A percentile compares a stretch with the other conserved stretches of the same genome.
These are phyloP conservation scores for Ectemnius continuus DNA, from an alignment of 2,888 invertebrate genomes.

Conservation along the genomic window DNA sequence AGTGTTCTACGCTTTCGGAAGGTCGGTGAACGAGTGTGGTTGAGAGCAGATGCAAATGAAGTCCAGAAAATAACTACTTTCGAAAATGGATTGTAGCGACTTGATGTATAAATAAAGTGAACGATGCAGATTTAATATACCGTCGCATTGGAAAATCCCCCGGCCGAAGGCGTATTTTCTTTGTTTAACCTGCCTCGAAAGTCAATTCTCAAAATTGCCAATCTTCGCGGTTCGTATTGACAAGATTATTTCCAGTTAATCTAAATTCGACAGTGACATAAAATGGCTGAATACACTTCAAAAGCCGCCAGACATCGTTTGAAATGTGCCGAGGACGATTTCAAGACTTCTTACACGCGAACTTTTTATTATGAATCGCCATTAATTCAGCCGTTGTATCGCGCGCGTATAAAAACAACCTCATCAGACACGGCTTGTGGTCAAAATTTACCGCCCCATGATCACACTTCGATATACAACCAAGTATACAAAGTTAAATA, in stretches of 20 bases:
- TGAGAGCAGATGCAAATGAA: conserved; percentile 35
- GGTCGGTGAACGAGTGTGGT: conserved; percentile 18
- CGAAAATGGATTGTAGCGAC: conserved; percentile 61
- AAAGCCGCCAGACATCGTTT: not conserved
- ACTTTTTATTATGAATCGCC: conserved; percentile 49
- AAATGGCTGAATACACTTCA: conserved; percentile 9
- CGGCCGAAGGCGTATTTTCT: not conserved
- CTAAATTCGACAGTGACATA: not conserved
- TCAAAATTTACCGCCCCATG: conserved; percentile 13
- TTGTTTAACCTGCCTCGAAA: not conserved
- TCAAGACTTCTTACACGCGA: conserved; percentile 46
- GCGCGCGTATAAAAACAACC: conserved; percentile 24
- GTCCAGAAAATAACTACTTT: conserved; percentile 50
- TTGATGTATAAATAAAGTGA: conserved; percentile 68
- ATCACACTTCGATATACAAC: conserved; percentile 24
- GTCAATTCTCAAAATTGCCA: too few species aligned
- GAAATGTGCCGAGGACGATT: conserved; percentile 18
- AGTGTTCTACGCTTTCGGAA: conserved; percentile 57
- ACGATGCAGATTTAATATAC: conserved; percentile 52
- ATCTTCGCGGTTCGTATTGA: not conserved
- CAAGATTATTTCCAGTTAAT: not conserved
- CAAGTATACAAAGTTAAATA: conserved; percentile 27
- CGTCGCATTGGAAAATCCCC: not conserved
- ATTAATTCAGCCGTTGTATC: conserved; percentile 36
- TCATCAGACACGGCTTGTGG: conserved; percentile 20